Evolutionary conservation across 2,797 vertebrate species (phyloP).

Genomic region (Mareca strepera): DNA sequence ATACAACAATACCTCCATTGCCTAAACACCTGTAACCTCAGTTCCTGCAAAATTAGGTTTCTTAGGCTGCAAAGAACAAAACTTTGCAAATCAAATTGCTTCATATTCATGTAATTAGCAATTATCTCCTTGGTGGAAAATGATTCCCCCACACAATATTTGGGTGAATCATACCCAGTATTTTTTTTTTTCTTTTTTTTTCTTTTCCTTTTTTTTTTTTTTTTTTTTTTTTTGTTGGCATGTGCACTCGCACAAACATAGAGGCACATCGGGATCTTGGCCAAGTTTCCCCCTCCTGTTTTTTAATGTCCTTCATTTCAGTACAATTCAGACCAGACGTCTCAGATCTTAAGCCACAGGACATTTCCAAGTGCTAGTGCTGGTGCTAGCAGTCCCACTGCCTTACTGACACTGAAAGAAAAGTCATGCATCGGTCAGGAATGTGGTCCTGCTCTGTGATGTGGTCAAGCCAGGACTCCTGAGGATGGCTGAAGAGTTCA

Average conservation of each 20-base stretch:
- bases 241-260: neutral
- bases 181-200: neutral
- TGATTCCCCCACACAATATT: constrained; percentile 1
- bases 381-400: neutral
- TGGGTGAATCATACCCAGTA: constrained; percentile 23
- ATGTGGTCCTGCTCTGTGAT: neutral
- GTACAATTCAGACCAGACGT: neutral
- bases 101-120: constrained; percentile 47
- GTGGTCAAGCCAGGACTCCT: neutral
- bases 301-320: neutral
- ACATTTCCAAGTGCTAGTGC: neutral
- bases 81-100: constrained; percentile 44
- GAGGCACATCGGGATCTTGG: neutral
- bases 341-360: neutral
- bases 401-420: neutral
- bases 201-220: neutral
- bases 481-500: neutral
- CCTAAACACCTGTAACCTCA: neutral
- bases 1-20: constrained; percentile 2
- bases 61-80: constrained; percentile 27
- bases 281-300: neutral
- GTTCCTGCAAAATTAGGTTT: constrained; percentile 1
- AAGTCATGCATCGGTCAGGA: neutral
- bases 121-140: constrained; percentile 26
- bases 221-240: neutral